These are phyloP conservation scores for Astropecten irregularis DNA, from an alignment of 53 echinoderm and acorn worm species.

Conservation along the genomic window DNA sequence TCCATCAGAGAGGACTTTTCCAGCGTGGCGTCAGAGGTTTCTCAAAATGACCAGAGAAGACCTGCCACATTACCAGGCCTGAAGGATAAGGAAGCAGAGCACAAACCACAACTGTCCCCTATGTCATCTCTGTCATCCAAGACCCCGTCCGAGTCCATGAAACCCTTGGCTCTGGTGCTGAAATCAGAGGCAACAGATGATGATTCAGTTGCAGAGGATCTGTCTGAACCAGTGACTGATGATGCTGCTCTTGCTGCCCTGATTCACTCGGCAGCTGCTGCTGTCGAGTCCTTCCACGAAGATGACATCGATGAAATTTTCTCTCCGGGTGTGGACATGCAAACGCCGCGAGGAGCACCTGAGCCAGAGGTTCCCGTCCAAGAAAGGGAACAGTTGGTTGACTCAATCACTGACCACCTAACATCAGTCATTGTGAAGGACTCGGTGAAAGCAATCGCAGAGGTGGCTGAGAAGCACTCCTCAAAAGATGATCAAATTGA, in stretches of 20 bases:
- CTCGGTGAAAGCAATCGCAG: slow-evolving; percentile 64
- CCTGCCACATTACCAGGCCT: background rate
- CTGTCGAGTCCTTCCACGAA: slow-evolving; percentile 89
- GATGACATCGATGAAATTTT: slow-evolving; percentile 67
- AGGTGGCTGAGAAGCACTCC: slow-evolving; percentile 58
- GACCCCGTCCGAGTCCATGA: slow-evolving; percentile 27
- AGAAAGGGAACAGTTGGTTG: slow-evolving; percentile 67
- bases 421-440: slow-evolving; percentile 69
- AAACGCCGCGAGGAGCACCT: slow-evolving; percentile 82
- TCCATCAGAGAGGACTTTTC: slow-evolving; percentile 74
- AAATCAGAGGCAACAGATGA: slow-evolving; percentile 75
- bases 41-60: slow-evolving; percentile 8
- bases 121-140: slow-evolving; percentile 66
- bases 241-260: slow-evolving; percentile 88
- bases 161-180: slow-evolving; percentile 23
- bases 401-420: slow-evolving; percentile 79
- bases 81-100: slow-evolving; percentile 58
- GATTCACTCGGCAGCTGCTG: slow-evolving; percentile 84
- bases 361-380: slow-evolving; percentile 26
- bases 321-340: slow-evolving; percentile 44
- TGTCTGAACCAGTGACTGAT: slow-evolving; percentile 79
- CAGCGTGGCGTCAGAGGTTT: slow-evolving; percentile 67
- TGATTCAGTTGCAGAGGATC: slow-evolving; percentile 74
- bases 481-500: slow-evolving; percentile 6
- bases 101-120: slow-evolving; percentile 61